phyloP scores from a whole-genome alignment of 2,888 invertebrate genomes.

The Drosophila picticornis region DNA sequence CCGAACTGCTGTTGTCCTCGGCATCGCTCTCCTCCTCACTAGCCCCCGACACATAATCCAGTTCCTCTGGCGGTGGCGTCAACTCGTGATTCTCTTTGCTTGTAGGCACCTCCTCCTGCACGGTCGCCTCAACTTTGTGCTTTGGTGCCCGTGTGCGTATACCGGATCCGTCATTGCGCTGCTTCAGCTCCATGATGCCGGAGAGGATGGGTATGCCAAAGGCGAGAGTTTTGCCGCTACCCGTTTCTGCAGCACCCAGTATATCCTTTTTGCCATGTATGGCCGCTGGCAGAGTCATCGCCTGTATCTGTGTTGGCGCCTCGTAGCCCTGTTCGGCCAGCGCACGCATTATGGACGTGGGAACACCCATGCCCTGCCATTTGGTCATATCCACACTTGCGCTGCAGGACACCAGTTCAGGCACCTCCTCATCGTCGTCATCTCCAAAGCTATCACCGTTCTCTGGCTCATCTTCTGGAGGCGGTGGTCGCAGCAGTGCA shows the following conservation, averaged over 20 bases:
- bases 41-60: conserved; percentile 73
- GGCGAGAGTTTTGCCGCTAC: conserved; percentile 99
- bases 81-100: conserved; percentile 73
- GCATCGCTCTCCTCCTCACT: conserved; percentile 65
- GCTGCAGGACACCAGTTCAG: conserved; percentile 26
- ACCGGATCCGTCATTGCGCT: conserved; percentile 83
- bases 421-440: conserved; percentile 26
- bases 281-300: conserved; percentile 91
- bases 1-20: conserved; percentile 47
- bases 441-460: conserved; percentile 39
- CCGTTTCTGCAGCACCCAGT: conserved; percentile 99
- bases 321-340: conserved; percentile 91
- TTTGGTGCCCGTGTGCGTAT: conserved; percentile 76
- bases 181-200: conserved; percentile 91
- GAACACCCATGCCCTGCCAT: conserved; percentile 90
- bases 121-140: conserved; percentile 45
- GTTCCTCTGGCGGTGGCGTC: conserved; percentile 84
- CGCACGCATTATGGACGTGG: conserved; percentile 89
- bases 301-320: conserved; percentile 95
- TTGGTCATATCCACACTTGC: conserved; percentile 80
- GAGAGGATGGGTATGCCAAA: conserved; percentile 97
- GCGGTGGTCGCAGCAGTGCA: conserved; percentile 77
- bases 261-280: conserved; percentile 95
- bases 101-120: conserved; percentile 14
- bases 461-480: conserved; percentile 52